A percentile compares a stretch with the other conserved stretches of the same genome.
These are phyloP conservation scores for Ladona fulva DNA, from an alignment of 1,140 invertebrate species.

Conservation along the genomic window DNA sequence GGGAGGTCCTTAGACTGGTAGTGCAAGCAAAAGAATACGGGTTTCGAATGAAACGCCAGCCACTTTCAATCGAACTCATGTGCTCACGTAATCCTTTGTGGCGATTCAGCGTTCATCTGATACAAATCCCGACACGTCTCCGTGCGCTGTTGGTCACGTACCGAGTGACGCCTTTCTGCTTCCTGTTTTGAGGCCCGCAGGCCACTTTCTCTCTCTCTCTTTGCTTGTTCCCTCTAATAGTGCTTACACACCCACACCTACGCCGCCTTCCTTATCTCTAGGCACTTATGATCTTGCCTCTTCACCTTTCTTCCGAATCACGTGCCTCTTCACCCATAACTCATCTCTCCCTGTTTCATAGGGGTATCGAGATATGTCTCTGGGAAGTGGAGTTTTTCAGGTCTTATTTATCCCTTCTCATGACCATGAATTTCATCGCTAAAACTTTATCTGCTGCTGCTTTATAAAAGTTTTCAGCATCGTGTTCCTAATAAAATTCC, in stretches of 20 bases:
- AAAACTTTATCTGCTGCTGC: too few species aligned
- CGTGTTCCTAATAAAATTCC: too few species aligned
- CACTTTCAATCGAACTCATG: background rate
- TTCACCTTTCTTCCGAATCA: background rate
- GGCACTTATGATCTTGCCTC: too few species aligned
- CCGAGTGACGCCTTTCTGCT: background rate
- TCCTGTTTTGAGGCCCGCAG: background rate
- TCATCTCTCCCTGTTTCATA: background rate
- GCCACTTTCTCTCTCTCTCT: background rate
- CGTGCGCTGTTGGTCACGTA: background rate
- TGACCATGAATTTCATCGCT: too few species aligned
- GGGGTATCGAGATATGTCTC: too few species aligned
- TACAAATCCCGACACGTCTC: background rate
- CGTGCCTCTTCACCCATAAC: background rate
- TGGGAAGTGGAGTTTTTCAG: too few species aligned
- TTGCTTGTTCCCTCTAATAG: background rate
- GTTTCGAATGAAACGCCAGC: too few species aligned
- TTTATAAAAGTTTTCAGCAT: too few species aligned
- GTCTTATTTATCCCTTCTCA: too few species aligned
- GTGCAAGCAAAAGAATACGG: too few species aligned
- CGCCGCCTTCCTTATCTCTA: background rate
- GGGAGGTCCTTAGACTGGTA: too few species aligned
- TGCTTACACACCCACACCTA: background rate
- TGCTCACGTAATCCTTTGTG: background rate
- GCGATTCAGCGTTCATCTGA: background rate